Base-by-base conservation (phyloP, 2,113 vertebrate species). In the Triplophysa tibetana region DNA sequence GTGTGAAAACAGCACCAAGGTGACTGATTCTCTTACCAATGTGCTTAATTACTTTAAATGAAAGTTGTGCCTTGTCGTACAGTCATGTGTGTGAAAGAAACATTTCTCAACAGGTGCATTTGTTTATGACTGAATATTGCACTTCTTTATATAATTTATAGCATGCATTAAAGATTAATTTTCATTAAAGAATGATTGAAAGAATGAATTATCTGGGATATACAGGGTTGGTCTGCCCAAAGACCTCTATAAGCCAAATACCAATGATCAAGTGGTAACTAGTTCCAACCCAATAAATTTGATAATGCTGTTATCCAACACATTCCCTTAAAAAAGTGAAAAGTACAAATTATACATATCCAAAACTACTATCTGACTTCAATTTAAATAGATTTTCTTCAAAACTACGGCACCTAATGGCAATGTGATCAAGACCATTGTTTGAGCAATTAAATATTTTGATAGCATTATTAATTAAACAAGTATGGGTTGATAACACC, bases 1-100 rank as follows among this genome's bases (percentile, higher is more conserved):
- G 29, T 75, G 72, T 43, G 72, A 75, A 74, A 61, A 58, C 52
- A 58, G 29, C 50, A 70, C 70, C 58, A 17, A 29, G 60, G 54
- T 29, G 70, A 19, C 38, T 23, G 52, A 41, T 41, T 73, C 29
- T 73, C n/a, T 24, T 72, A 17, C 12, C 38, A 17, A 60, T 21
- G 29, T 8, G 23, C 9, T 56, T 11, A 23, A 33, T 41, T 23
- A 41, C 17, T 58, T 56, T 56, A 21, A 33, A 12, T 1, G 9
- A n/a, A 41, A 2, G 1, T 72, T 12, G 48, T 52, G 14, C 14
- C 19, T 56, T 56, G 54, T 16, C 19, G 70, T 58, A 54, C 10
- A 70, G 17, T 56, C 50, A n/a, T n/a, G n/a, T 13, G n/a, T n/a
- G 12, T 58, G 11, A 19, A 3, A 29, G 29, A 4, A 29, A 29